Evolutionary conservation across 2,797 vertebrate genomes (phyloP).

Genomic region (Phataginus tetradactyla): DNA sequence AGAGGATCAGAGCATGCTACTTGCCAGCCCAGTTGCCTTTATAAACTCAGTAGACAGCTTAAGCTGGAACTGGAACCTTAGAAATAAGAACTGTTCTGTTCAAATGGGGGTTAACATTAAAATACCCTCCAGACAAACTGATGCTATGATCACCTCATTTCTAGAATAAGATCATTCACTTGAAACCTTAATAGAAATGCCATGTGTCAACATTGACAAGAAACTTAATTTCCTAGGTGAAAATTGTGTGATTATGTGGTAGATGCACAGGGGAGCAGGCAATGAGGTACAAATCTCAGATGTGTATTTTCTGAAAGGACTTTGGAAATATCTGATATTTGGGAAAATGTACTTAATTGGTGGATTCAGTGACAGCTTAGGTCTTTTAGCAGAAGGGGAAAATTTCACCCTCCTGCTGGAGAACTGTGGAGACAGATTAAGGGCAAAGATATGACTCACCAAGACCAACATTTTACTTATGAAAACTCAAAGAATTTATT

Average conservation of each 20-base stretch:
- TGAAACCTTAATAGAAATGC: neutral
- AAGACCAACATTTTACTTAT: neutral
- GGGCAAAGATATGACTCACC: neutral
- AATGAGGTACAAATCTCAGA: neutral
- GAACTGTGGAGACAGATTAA: neutral
- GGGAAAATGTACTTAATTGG: neutral
- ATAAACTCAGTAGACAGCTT: neutral
- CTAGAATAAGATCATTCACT: neutral
- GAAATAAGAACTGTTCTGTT: neutral
- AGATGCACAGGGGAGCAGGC: neutral
- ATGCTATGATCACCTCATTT: neutral
- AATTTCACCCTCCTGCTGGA: neutral
- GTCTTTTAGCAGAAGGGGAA: neutral
- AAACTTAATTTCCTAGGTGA: neutral
- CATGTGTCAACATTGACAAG: neutral
- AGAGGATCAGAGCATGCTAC: neutral
- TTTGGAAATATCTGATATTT: conserved; percentile 2
- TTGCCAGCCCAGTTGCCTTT: neutral
- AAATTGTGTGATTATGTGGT: neutral
- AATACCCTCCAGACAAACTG: neutral
- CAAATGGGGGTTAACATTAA: neutral
- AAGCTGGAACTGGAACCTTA: neutral
- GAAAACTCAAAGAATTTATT: neutral
- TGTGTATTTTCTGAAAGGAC: neutral
- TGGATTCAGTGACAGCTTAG: neutral